A percentile compares a stretch with the other conserved stretches of the same genome.
phyloP scores from a whole-genome alignment of 1,140 invertebrate species.

The Mizuhopecten yessoensis region DNA sequence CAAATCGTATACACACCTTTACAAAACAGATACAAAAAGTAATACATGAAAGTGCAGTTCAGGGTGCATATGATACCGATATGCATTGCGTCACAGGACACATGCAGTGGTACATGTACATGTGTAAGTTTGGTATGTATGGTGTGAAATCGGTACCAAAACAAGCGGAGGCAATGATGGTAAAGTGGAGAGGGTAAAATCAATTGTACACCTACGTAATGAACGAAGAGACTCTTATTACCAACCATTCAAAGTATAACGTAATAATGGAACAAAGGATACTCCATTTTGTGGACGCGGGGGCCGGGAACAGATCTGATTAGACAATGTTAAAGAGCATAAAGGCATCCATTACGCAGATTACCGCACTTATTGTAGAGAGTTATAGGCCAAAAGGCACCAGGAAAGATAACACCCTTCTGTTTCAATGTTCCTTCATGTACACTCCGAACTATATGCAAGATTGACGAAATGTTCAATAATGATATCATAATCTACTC shows the following conservation, averaged over 20 bases:
- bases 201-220: not conserved
- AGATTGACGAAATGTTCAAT: no score
- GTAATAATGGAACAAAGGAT: not conserved
- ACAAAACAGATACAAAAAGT: not conserved
- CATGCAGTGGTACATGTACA: not conserved
- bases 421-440: not conserved
- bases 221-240: not conserved
- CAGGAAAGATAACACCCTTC: no score
- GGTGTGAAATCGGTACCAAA: not conserved
- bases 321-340: not conserved
- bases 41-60: not conserved
- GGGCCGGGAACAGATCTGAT: not conserved
- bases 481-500: no score
- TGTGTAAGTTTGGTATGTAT: not conserved
- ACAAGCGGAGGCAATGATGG: not conserved
- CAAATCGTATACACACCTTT: not conserved
- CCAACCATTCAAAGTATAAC: not conserved
- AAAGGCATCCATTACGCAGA: no score
- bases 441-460: no score
- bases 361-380: no score
- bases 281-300: not conserved
- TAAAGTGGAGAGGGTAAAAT: not conserved
- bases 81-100: not conserved
- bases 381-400: no score
- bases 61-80: not conserved